Conservation (phyloP, 2,797 vertebrate species). For the Darevskia nairensis region DNA sequence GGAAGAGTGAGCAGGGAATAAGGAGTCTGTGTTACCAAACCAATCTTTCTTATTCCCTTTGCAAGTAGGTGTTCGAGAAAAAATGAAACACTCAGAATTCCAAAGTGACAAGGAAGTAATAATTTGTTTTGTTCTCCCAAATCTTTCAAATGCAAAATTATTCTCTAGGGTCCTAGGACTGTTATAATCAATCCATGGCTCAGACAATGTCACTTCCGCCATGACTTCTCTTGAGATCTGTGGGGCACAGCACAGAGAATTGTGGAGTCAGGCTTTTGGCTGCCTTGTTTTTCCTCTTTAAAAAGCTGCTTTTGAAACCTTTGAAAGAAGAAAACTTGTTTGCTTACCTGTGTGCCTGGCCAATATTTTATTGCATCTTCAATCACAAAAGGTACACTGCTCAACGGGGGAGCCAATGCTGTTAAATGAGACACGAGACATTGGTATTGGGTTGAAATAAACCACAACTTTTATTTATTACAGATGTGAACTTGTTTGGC, state of each 20-base stretch:
- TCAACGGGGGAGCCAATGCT: too few relatives aligned
- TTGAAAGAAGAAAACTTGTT: neutral
- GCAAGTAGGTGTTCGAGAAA: slow-evolving; percentile 4
- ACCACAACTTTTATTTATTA: too few relatives aligned
- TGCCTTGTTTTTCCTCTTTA: neutral
- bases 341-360: too few relatives aligned
- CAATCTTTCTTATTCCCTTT: slow-evolving; percentile 3
- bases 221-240: neutral
- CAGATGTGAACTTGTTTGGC: too few relatives aligned
- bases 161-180: neutral
- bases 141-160: slow-evolving; percentile 18
- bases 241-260: neutral
- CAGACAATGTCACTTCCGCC: neutral
- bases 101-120: neutral
- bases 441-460: too few relatives aligned
- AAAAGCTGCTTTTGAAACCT: neutral
- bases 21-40: neutral
- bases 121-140: slow-evolving; percentile 14
- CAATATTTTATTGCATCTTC: too few relatives aligned
- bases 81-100: slow-evolving; percentile 26
- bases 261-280: too few relatives aligned
- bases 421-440: too few relatives aligned
- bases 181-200: neutral
- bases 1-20: slow-evolving; percentile 18
- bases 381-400: too few relatives aligned